Evolutionary conservation across 2,888 invertebrate genomes (phyloP), one percentile per base, ranked within the genome.

Genomic region (Matsumyia berberina): DNA sequence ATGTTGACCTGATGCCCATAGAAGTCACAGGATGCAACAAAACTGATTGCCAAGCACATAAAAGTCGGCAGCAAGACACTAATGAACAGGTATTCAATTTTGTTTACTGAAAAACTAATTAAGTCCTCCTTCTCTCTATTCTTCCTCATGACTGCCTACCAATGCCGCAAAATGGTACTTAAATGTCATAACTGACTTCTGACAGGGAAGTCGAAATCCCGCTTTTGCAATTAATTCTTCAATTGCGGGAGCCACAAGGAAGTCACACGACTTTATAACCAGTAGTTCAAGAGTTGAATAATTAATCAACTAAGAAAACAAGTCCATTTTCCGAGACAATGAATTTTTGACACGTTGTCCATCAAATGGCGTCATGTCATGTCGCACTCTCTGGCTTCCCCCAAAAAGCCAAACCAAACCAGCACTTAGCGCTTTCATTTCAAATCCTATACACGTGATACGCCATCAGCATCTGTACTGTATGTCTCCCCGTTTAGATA

Each of bases 361-460:
- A 15, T 42, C 42, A 42, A 42, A 8, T 9, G 35, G 2, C 49
- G n/a, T n/a, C 11, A 29, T 24, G 49, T n/a, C 49, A 49, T 29
- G n/a, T n/a, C n/a, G 29, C 11, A 9, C 44, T 17, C 12, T n/a
- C n/a, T 8, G 17, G 7, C 51, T 24, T 17, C 6, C 17, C 17
- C 33, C 15, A 46, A 19, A 24, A 24, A 24, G n/a, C n/a, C n/a
- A 24, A 24, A 24, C 62, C 1, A 62, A 62, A 62, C 12, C 37
- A n/a, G n/a, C n/a, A 31, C 17, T 29, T 53, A 42, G n/a, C 33
- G 35, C 69, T 67, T 67, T 67, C 72, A n/a, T 44, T 66, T 55
- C 17, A 58, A 49, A 39, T 66, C 55, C 11, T 39, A 35, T 67
- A 19, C 29, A 64, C 66, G 51, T 67, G 58, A 67, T 24, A 42